phyloP scores from a whole-genome alignment of 1,140 invertebrate species.

The Drosophila neocordata region DNA sequence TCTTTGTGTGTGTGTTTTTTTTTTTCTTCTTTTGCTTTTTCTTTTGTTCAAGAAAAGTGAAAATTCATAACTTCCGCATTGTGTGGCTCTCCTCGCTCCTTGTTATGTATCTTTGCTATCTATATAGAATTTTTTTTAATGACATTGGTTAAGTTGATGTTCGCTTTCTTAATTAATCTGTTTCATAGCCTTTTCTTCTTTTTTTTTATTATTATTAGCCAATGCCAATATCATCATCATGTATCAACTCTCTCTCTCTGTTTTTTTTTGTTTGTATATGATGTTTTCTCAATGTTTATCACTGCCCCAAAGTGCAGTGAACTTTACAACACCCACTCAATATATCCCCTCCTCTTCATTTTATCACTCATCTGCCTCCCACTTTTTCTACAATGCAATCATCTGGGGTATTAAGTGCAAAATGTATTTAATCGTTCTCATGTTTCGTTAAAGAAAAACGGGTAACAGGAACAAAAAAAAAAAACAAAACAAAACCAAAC shows the following conservation, averaged over 20 bases:
- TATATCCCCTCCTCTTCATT: too few relatives aligned
- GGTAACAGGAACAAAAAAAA: background rate
- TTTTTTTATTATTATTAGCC: constrained; percentile 45
- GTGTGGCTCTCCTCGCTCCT: background rate
- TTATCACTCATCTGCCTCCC: background rate
- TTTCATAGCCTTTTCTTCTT: constrained; percentile 26
- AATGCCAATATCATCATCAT: constrained; percentile 59
- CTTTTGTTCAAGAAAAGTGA: constrained; percentile 43
- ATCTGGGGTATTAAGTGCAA: constrained; percentile 38
- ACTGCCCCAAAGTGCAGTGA: constrained; percentile 45
- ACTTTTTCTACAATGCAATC: constrained; percentile 15
- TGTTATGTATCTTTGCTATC: background rate
- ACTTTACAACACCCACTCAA: constrained; percentile 20
- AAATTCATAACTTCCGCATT: constrained; percentile 26
- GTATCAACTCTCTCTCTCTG: background rate
- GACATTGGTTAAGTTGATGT: constrained; percentile 28
- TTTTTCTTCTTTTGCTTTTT: background rate
- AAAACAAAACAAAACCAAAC: background rate
- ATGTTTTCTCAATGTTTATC: constrained; percentile 53
- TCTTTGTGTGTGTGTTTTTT: too few relatives aligned
- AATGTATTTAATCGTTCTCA: constrained; percentile 49
- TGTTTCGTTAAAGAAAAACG: constrained; percentile 18
- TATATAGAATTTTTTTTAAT: background rate
- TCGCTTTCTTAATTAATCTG: constrained; percentile 51
- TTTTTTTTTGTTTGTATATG: constrained; percentile 23